Conservation (phyloP, 2,113 vertebrate genomes). For the Stomatorhinus ivindoensis region DNA sequence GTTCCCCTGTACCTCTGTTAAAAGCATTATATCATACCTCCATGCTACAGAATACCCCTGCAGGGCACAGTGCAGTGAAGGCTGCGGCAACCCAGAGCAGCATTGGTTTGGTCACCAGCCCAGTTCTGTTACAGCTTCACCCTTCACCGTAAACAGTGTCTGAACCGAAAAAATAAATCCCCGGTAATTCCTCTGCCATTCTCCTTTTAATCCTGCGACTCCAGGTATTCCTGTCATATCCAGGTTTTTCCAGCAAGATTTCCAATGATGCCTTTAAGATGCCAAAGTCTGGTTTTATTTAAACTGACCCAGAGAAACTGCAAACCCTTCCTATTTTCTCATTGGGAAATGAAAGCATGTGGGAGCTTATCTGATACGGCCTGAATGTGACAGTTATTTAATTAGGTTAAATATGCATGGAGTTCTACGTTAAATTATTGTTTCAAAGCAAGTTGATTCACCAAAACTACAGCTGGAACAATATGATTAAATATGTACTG, state of each 20-base stretch:
- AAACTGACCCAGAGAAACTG: not conserved
- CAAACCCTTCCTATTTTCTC: not conserved
- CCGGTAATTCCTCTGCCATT: not conserved
- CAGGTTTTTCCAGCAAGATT: not conserved
- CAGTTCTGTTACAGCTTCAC: not conserved
- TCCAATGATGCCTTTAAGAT: conserved; percentile 11
- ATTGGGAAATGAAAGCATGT: not conserved
- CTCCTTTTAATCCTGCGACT: not conserved
- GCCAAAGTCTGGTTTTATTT: not conserved
- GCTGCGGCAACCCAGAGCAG: not conserved
- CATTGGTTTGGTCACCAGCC: not conserved
- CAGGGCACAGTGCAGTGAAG: not conserved
- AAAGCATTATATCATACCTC: not conserved
- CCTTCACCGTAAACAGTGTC: not conserved
- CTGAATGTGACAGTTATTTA: not conserved
- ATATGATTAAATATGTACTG: not conserved
- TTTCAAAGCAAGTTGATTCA: not conserved
- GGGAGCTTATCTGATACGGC: not conserved
- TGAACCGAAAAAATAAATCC: not conserved
- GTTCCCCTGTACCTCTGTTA: not conserved
- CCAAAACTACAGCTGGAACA: not conserved
- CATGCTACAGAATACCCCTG: not conserved
- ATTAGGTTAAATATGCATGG: not conserved
- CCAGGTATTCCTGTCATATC: not conserved
- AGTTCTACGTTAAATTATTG: not conserved